Evolutionary conservation across 2,888 invertebrate genomes (phyloP).

Genomic region (Patella caerulea): DNA sequence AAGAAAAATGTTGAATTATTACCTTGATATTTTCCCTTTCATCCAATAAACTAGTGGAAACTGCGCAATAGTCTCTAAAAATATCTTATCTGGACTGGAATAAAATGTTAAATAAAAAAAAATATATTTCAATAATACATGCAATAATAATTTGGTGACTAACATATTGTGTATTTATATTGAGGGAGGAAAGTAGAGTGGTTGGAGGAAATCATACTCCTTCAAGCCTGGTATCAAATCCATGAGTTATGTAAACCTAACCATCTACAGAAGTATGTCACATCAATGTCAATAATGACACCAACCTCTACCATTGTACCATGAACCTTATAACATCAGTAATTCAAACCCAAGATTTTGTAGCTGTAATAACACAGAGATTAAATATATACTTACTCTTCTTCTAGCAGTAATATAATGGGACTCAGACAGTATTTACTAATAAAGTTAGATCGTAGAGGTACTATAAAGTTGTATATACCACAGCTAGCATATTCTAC

Average conservation of each 20-base stretch:
- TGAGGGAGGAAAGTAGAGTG: no score
- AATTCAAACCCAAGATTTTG: no score
- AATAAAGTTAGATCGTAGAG: constrained; percentile 93
- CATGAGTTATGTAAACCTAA: no score
- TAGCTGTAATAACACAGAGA: no score
- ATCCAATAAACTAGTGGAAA: constrained; percentile 99
- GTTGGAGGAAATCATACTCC: no score
- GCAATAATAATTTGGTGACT: no score
- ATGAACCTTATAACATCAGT: no score
- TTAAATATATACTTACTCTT: constrained; percentile 71
- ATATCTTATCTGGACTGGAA: constrained; percentile 74
- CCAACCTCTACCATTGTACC: no score
- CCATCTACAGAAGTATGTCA: no score
- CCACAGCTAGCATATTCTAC: constrained; percentile 97
- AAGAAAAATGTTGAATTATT: constrained; percentile 43
- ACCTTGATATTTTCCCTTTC: constrained; percentile 96
- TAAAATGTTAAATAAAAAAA: constrained; percentile 3
- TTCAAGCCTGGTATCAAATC: no score
- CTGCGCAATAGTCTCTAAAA: constrained; percentile 94
- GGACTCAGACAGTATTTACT: constrained; percentile 95
- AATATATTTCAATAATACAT: background rate
- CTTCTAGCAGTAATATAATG: constrained; percentile 92
- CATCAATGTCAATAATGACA: background rate
- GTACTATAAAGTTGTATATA: constrained; percentile 98
- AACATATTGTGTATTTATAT: no score